Conservation (phyloP, 2,113 vertebrate species). For the Mus spicilegus region DNA sequence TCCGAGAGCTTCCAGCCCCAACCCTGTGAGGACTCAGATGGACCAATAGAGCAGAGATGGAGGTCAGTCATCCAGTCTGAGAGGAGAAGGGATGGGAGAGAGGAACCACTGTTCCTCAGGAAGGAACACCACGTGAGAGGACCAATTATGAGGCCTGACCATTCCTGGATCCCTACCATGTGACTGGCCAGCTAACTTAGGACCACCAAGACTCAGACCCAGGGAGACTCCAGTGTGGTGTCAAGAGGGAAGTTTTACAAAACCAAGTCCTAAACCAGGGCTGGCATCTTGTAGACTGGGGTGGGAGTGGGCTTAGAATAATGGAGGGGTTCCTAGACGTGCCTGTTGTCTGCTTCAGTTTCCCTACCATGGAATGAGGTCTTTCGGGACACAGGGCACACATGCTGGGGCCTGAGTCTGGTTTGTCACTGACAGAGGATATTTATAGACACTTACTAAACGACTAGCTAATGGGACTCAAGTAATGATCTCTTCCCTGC, state of each 20-base stretch:
- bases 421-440: neutral
- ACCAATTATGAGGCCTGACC: no score
- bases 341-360: neutral
- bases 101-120: neutral
- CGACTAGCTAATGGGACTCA: neutral
- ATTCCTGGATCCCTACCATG: neutral
- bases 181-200: neutral
- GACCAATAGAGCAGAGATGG: rapidly evolving
- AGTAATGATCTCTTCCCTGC: neutral
- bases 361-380: neutral
- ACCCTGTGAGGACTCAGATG: neutral
- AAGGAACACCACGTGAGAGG: neutral
- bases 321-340: no score
- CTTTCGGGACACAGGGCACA: neutral
- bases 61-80: no score
- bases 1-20: neutral
- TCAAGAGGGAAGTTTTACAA: neutral
- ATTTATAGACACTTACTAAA: neutral
- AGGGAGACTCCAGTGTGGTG: no score
- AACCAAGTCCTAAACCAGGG: neutral
- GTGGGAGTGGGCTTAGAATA: neutral
- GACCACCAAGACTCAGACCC: neutral
- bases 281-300: neutral
- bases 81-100: neutral
- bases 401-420: neutral